Evolutionary conservation across 2,113 vertebrate genomes (phyloP), one percentile per base, ranked within the genome.

Genomic region (Castor canadensis): DNA sequence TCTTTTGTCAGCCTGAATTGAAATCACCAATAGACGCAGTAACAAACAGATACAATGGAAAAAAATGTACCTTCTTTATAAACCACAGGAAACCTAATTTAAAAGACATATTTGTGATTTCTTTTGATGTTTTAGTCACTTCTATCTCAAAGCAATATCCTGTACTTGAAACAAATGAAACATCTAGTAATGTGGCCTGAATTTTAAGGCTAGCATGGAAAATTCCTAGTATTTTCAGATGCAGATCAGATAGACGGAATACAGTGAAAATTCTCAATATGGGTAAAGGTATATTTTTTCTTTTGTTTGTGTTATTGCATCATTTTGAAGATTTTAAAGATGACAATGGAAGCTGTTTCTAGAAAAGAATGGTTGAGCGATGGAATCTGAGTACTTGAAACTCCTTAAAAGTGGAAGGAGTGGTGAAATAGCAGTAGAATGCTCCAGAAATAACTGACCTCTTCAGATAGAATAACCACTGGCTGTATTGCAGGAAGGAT

Each of bases 271-370:
- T n/a, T 4, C 77, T 81, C 4, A 94, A 40, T 54, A 49, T 3
- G 43, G 22, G 24, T 8, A 19, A 19, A 30, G 11, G 40, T 47
- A 58, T 90, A 60, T 95, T 75, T 80, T 87, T 38, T 93, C 40
- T 45, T 43, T 43, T 35, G 76, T 87, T 73, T 28, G 73, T 60
- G 58, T 12, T 11, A 45, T 12, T 67, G 26, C 5, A 38, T 43
- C 62, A 72, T 66, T 89, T 92, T 77, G 54, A 89, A 87, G 76
- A 72, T 66, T 89, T 92, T 77, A 47, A 89, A 87, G 76, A 54
- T 66, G 11, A 15, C 43, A 28, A 22, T 49, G 47, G 43, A 92
- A 92, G 20, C 3, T 11, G 5, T 85, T 75, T 52, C 64, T 77
- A 71, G 20, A 75, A 60, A 43, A 89, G 17, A 8, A 6, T 47